Conservation (phyloP, 2,113 vertebrate genomes). For the Mastomys coucha region DNA sequence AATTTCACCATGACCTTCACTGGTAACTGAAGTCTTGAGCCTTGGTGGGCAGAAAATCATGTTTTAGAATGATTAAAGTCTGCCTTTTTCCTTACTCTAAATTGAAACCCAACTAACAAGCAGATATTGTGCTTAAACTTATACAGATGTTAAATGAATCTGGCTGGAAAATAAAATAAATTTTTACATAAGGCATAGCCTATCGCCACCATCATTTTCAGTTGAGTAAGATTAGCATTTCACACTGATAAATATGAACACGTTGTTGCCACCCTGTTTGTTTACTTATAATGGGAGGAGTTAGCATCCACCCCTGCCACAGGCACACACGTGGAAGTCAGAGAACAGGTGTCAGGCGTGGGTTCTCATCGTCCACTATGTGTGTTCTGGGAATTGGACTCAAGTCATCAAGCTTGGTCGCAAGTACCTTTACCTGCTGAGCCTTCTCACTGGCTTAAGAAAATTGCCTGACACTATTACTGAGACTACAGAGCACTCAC, state of each 20-base stretch:
- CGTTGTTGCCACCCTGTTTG: too few relatives aligned
- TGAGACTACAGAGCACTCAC: too few relatives aligned
- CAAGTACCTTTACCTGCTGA: neutral
- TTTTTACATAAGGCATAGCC: neutral
- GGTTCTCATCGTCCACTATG: neutral
- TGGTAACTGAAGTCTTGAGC: neutral
- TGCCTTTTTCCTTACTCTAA: neutral
- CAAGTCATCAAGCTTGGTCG: neutral
- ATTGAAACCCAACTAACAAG: constrained; percentile 1
- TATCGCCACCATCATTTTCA: neutral
- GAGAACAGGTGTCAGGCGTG: neutral
- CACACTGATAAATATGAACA: neutral
- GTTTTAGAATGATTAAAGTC: constrained; percentile 33
- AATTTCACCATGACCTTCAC: neutral
- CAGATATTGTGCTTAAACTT: neutral
- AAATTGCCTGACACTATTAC: too few relatives aligned
- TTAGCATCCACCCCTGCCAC: too few relatives aligned
- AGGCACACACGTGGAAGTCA: neutral
- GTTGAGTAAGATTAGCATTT: neutral
- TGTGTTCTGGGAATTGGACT: too few relatives aligned
- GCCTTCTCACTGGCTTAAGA: neutral
- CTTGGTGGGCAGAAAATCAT: neutral
- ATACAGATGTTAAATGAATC: neutral
- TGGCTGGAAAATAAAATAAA: neutral
- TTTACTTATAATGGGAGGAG: neutral